Evolutionary conservation across 1,140 invertebrate species (phyloP).

Genomic region (Ylistrum balloti): DNA sequence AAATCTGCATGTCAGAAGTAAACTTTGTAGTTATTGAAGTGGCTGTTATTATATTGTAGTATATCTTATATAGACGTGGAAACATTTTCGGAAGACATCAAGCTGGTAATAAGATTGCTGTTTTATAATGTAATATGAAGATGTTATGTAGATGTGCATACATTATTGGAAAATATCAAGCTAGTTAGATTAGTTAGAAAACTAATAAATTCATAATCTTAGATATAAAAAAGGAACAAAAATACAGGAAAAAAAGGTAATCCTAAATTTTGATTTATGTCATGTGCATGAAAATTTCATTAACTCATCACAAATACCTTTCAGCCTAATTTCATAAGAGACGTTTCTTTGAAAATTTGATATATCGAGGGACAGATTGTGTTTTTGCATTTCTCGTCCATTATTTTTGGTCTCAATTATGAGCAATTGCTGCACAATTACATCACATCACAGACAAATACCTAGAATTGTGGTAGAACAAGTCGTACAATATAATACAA

Average conservation of each 20-base stretch:
- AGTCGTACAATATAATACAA: neutral
- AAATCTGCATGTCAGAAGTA: too few species aligned
- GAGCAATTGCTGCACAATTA: neutral
- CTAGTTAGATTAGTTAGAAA: too few species aligned
- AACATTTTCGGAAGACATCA: too few species aligned
- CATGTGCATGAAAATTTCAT: constrained; percentile 14
- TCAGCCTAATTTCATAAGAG: neutral
- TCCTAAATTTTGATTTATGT: neutral
- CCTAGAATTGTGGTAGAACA: neutral
- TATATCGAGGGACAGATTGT: neutral
- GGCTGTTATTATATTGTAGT: too few species aligned
- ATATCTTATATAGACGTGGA: too few species aligned
- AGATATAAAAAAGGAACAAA: neutral
- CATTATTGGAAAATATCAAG: too few species aligned
- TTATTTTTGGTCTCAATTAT: neutral
- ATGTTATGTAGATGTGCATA: too few species aligned
- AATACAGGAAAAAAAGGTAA: neutral
- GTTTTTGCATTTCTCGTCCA: neutral
- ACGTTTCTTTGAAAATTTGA: constrained; percentile 6
- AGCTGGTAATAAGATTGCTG: too few species aligned
- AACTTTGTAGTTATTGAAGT: too few species aligned
- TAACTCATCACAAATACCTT: neutral
- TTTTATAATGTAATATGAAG: too few species aligned
- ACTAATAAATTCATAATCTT: too few species aligned
- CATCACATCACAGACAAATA: neutral